Conservation (phyloP, 2,888 invertebrate genomes). For the Zaprionus bogoriensis region DNA sequence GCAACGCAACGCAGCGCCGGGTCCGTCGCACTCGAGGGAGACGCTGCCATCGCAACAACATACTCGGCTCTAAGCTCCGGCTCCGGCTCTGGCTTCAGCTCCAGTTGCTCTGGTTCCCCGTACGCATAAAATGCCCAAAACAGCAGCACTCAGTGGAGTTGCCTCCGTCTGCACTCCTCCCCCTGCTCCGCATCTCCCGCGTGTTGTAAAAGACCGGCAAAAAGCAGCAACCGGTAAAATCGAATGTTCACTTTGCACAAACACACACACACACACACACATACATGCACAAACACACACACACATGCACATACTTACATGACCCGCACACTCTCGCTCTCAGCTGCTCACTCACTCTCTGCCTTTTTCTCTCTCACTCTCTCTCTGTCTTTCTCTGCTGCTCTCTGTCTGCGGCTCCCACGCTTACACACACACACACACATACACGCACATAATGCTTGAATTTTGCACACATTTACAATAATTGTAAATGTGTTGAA, state of each 20-base stretch:
- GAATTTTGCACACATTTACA: conserved; percentile 80
- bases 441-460: conserved; percentile 35
- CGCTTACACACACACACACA: conserved; percentile 28
- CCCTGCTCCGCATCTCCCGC: background rate
- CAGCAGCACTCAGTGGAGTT: conserved; percentile 36
- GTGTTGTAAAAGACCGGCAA: conserved; percentile 68
- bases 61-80: background rate
- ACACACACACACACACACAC: conserved; percentile 22
- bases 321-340: conserved; percentile 1
- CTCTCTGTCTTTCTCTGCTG: background rate
- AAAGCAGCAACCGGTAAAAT: conserved; percentile 78
- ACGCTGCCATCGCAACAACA: background rate
- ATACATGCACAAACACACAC: background rate
- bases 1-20: conserved; percentile 36
- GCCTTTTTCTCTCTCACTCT: background rate
- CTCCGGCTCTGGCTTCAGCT: background rate
- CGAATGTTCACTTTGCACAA: conserved; percentile 74
- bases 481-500: conserved; percentile 79
- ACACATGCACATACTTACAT: background rate
- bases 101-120: conserved; percentile 17
- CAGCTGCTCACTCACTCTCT: no score
- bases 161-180: background rate
- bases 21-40: conserved; percentile 51
- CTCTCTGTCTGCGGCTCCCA: background rate
- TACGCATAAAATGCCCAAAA: conserved; percentile 54